Percentiles rank a stretch among this genome's conserved stretches.
phyloP scores from a whole-genome alignment of 1,140 invertebrate species.

The Rhynchophorus ferrugineus region DNA sequence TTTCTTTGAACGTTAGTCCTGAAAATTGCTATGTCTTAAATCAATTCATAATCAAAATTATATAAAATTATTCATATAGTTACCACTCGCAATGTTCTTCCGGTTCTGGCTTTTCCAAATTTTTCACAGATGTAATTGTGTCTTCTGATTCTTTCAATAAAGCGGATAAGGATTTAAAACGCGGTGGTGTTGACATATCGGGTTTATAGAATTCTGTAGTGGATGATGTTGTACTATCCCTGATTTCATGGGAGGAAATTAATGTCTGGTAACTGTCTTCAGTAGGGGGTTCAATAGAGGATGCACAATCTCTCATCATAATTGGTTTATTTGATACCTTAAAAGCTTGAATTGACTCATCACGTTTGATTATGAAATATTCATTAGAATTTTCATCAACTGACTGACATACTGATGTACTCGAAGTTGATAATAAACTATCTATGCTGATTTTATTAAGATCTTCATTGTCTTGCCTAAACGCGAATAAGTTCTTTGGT shows the following conservation, averaged over 20 bases:
- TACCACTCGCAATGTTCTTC: not conserved
- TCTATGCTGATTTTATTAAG: not conserved
- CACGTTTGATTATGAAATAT: not conserved
- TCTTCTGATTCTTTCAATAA: not conserved
- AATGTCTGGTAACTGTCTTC: not conserved
- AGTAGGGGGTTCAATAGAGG: not conserved
- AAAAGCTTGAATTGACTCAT: constrained; percentile 1
- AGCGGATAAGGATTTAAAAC: constrained; percentile 5
- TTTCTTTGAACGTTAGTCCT: not conserved
- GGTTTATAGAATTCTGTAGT: constrained; percentile 2
- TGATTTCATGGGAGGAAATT: not conserved
- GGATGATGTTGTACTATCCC: not conserved
- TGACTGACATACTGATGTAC: not conserved
- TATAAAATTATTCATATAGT: too few species aligned
- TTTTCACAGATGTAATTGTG: not conserved
- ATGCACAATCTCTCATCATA: constrained; percentile 1
- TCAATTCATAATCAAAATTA: too few species aligned
- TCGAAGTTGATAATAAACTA: not conserved
- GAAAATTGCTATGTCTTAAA: not conserved
- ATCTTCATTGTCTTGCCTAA: constrained; percentile 5
- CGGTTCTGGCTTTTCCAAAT: not conserved
- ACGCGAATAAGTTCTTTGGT: constrained; percentile 13
- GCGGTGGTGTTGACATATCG: constrained; percentile 6
- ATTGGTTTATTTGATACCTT: constrained; percentile 3
- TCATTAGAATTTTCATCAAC: not conserved